Base-by-base conservation (phyloP, 1,140 invertebrate genomes). In the Hypothenemus hampei region DNA sequence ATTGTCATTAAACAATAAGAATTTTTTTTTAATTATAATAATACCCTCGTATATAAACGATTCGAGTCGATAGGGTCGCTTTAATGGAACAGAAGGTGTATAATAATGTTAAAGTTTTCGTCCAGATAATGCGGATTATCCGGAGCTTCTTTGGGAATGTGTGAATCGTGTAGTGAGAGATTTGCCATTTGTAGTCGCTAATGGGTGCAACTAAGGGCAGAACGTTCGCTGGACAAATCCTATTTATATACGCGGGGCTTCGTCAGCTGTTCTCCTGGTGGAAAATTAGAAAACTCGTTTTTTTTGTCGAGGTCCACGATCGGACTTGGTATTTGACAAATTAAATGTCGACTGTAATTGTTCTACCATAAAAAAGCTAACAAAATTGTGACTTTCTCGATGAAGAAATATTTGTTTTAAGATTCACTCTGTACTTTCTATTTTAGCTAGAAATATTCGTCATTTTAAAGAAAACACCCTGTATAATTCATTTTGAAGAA, bases 101-200 rank as follows among this genome's bases (percentile, higher is more conserved):
- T 57, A 61, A 56, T 57, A n/a, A 59, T 59, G 57, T 48, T 46
- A 35, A 58, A 57, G 56, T 59, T 59, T 61, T 59, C 50, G 41
- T n/a, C 36, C 41, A 52, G 57, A 59, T 61, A 62, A 62, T 64
- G 51, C 60, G 59, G 62, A 56, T 64, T 64, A 64, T 60, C 58
- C 41, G 48, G 57, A 52, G 53, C 60, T 60, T 60, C 60, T 64
- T 64, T 58, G 60, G 60, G 61, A 65, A 66, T 66, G 65, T 66
- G 65, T 60, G 61, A 66, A 65, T 59, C 65, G 59, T 66, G 65
- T 66, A 61, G 59, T 29, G 56, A 59, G 56, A 64, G 60, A 60
- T 66, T 66, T 62, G 61, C 63, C 63, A 65, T 66, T 65, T 66
- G 65, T 62, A 62, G 46, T 41, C 48, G 49, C 53, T 66, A 66